Base-by-base conservation (phyloP, 2,888 invertebrate genomes). In the Nymphalis urticae region DNA sequence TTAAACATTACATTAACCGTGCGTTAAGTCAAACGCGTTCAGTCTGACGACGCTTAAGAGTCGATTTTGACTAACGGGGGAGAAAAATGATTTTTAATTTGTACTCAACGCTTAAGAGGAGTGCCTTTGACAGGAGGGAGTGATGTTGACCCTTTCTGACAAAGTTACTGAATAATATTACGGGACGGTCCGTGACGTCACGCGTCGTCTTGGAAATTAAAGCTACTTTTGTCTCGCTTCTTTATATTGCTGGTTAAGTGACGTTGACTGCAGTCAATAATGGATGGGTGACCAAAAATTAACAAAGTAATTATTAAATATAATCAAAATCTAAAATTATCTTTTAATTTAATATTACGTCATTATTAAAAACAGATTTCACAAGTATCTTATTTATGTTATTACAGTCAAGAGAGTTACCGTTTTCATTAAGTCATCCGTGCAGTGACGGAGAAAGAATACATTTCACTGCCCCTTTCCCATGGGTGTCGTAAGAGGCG, bases 81-180 rank as follows among this genome's bases (percentile, higher is more conserved):
- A 69, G 70, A 70, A 74, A 77, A 75, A 75, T 69, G 75, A 68
- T 77, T 77, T 77, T 77, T 77, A 76, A 77, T 76, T 77, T 73
- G 72, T 75, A 73, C 73, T 73, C 71, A 70, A 71, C 71, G 71
- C 63, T 73, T 65, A 68, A 71, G 75, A 71, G 77, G 76, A 69
- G 76, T 77, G 77, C 67, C 69, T 56, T 64, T 75, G 75, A 77
- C 77, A 76, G 72, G 58, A 68, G 65, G 69, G 69, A 42, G 59
- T 21, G 62, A 63, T 62, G 67, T 64, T 72, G 72, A 72, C 72
- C 72, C 72, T 63, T 66, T 64, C 65, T 50, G 48, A 24, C 27
- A 61, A 42, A 66, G 58, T 66, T 58, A 72, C 64, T 69, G 66
- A 69, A 72, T 72, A 66, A 61, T 53, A 64, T 48, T 56, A 48